A percentile compares a stretch with the other conserved stretches of the same genome.
Evolutionary conservation across 1,140 invertebrate genomes (phyloP).

Genomic region (Mactra quadrangularis): DNA sequence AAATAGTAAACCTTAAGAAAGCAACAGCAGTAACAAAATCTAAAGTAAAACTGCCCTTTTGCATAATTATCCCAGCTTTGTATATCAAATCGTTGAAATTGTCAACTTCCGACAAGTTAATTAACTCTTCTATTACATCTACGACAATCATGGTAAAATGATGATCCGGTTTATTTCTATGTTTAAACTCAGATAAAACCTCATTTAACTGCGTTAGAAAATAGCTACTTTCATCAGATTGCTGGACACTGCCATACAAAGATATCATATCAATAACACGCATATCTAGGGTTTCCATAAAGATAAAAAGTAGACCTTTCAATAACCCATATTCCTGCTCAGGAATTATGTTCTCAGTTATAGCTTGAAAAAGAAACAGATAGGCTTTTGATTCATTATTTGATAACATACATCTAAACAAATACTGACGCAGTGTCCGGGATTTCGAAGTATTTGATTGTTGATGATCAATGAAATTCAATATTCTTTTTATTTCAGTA

Average conservation of each 20-base stretch:
- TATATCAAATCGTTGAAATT: neutral
- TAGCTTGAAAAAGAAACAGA: neutral
- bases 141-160: conserved; percentile 16
- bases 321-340: conserved; percentile 14
- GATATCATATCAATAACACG: neutral
- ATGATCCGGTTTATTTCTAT: neutral
- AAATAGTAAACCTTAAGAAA: conserved; percentile 6
- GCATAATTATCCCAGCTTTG: conserved; percentile 6
- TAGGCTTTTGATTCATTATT: neutral
- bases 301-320: neutral
- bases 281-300: neutral
- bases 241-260: too few species aligned
- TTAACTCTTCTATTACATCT: conserved; percentile 6
- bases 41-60: neutral
- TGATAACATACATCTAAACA: conserved; percentile 20
- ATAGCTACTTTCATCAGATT: too few species aligned
- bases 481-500: neutral
- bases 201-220: neutral
- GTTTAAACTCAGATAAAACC: neutral
- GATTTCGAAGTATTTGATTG: neutral
- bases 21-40: conserved; percentile 25
- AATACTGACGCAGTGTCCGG: conserved; percentile 24
- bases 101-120: neutral
- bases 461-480: neutral
- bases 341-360: neutral